A percentile compares a stretch with the other conserved stretches of the same genome.
Conservation (phyloP, 2,888 invertebrate species). For the Eurytoma californica region DNA sequence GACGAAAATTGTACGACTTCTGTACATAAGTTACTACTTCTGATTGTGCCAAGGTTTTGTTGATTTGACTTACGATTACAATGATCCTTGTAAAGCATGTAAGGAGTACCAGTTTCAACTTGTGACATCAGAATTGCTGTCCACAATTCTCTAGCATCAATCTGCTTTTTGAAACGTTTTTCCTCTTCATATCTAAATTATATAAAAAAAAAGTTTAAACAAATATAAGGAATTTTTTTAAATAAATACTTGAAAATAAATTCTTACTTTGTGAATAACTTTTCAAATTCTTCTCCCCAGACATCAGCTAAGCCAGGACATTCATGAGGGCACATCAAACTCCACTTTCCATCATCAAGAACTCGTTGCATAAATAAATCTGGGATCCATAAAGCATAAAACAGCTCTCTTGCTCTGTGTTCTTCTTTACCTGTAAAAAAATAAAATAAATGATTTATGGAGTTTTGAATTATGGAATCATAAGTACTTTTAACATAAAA, state of each 20-base stretch:
- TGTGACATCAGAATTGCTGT: conserved; percentile 95
- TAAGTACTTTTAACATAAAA: background rate
- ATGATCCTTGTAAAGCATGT: conserved; percentile 97
- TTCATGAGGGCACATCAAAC: conserved; percentile 97
- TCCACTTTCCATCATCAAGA: conserved; percentile 90
- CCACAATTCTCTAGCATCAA: conserved; percentile 93
- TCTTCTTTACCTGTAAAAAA: conserved; percentile 87
- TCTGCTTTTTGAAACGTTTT: conserved; percentile 81
- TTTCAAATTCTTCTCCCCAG: conserved; percentile 97
- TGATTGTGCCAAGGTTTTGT: conserved; percentile 98
- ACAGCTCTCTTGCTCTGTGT: conserved; percentile 93
- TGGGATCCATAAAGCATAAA: conserved; percentile 98
- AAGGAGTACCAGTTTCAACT: conserved; percentile 98
- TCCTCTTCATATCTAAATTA: conserved; percentile 85
- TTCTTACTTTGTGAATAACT: conserved; percentile 84
- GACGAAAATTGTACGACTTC: conserved; percentile 97
- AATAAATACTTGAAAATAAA: conserved; percentile 1
- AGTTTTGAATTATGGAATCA: background rate
- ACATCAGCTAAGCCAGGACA: conserved; percentile 92
- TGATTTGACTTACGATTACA: conserved; percentile 99
- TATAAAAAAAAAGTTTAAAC: background rate
- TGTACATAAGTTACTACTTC: conserved; percentile 98
- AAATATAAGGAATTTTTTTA: background rate
- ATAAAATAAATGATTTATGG: background rate
- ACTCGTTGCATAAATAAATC: conserved; percentile 98